Evolutionary conservation across 2,888 invertebrate genomes (phyloP), one percentile per base, ranked within the genome.

Genomic region (Hemithea aestivaria): DNA sequence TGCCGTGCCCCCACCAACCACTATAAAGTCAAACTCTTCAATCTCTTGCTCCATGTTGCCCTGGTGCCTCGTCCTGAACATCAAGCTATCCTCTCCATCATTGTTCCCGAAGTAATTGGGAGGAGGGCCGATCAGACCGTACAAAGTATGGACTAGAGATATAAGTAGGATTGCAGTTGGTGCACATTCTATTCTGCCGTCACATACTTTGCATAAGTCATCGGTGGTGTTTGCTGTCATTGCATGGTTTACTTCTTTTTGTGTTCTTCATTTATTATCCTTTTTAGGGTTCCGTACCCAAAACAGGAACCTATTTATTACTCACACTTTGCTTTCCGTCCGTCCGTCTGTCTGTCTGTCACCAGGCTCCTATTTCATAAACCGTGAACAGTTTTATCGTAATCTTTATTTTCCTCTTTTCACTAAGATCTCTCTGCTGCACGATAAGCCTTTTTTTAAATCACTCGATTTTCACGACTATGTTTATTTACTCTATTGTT

Each of bases 151-250:
- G 1, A 87, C 74, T 5, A 87, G 55, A 0, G 84, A 71, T 23
- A 87, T 82, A 0, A 87, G 65, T 0, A 87, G 75, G 8, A 87
- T 78, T 6, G 87, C 87, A 0, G 85, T 85, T 0, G 85, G 85
- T 0, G 87, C 85, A 43, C 85, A 87, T 49, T 87, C 87, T 11
- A 84, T 69, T 49, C 75, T 62, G 23, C 85, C 87, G 41, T 87
- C 87, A 67, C 85, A 87, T 54, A 81, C 66, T 51, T 69, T 78
- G 58, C 87, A 85, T 20, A 85, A 66, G 36, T 85, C 84, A 41
- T 80, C 75, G 40, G 83, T 82, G 30, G 71, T 56, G 54, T 84
- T 83, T 45, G 66, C 55, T 62, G 64, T 70, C 83, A 85, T 85
- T 66, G 79, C 81, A 78, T 80, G 62, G 66, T 80, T 62, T 67